Evolutionary conservation across 2,888 invertebrate genomes (phyloP).

Genomic region (Lissonota sp.): DNA sequence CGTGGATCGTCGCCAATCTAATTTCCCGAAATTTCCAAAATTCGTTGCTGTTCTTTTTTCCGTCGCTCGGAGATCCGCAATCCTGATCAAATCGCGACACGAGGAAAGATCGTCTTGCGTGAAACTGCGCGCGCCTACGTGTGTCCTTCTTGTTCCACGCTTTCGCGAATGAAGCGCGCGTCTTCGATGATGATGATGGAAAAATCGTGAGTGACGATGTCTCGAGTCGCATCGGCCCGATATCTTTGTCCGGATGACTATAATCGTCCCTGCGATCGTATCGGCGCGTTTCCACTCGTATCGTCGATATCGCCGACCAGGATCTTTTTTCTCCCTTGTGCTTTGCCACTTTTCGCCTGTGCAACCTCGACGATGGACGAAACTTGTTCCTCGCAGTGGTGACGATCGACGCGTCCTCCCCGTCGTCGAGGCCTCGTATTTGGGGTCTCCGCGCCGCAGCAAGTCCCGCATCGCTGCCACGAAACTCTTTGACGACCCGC

Average conservation of each 20-base stretch:
- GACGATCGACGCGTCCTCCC: constrained; percentile 64
- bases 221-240: constrained; percentile 80
- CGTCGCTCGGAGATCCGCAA: neutral
- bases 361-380: constrained; percentile 23
- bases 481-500: constrained; percentile 80
- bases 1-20: neutral
- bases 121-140: constrained; percentile 27
- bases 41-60: constrained; percentile 1
- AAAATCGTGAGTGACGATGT: constrained; percentile 71
- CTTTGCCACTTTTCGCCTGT: constrained; percentile 14
- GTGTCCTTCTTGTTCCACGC: constrained; percentile 33
- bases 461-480: constrained; percentile 84
- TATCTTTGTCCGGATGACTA: constrained; percentile 74
- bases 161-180: constrained; percentile 64
- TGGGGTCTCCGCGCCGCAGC: constrained; percentile 80
- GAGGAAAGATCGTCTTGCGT: constrained; percentile 8
- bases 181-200: constrained; percentile 75
- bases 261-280: constrained; percentile 74
- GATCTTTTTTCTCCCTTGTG: constrained; percentile 44
- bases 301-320: constrained; percentile 63
- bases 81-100: too few relatives aligned
- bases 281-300: constrained; percentile 69
- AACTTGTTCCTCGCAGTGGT: constrained; percentile 32
- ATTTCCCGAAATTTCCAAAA: too few relatives aligned
- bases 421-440: constrained; percentile 72